Conservation (phyloP, 2,888 invertebrate genomes). For the Acrocyrtus sp. region DNA sequence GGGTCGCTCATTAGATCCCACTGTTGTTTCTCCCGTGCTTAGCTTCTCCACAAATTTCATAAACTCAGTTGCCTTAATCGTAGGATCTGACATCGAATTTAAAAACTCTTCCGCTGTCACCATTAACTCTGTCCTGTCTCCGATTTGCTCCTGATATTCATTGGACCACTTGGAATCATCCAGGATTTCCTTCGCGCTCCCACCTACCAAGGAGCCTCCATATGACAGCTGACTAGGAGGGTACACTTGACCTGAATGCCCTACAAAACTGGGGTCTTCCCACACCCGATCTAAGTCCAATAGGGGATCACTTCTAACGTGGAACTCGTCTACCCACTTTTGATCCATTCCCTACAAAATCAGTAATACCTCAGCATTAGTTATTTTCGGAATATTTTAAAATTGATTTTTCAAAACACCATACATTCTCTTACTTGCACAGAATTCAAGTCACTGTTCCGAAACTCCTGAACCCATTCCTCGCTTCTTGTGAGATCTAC, state of each 20-base stretch:
- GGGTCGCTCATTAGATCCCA: neutral
- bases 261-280: constrained; percentile 2
- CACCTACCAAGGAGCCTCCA: neutral
- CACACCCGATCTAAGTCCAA: constrained; percentile 25
- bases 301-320: neutral
- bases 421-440: too few relatives aligned
- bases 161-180: constrained; percentile 57
- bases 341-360: constrained; percentile 20
- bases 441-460: constrained; percentile 65
- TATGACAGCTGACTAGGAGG: neutral
- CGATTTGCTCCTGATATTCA: constrained; percentile 37
- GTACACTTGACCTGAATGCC: neutral
- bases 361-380: too few relatives aligned
- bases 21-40: constrained; percentile 48
- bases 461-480: constrained; percentile 69
- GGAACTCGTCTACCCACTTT: constrained; percentile 24
- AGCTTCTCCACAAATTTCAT: constrained; percentile 60
- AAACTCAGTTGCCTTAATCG: constrained; percentile 59
- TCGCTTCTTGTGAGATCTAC: constrained; percentile 58
- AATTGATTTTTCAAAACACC: too few relatives aligned
- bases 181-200: constrained; percentile 54
- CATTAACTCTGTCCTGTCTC: constrained; percentile 58
- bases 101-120: constrained; percentile 53
- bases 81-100: constrained; percentile 51
- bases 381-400: too few relatives aligned